Evolutionary conservation across 2,113 vertebrate species (phyloP).

Genomic region (Carassius gibelio): DNA sequence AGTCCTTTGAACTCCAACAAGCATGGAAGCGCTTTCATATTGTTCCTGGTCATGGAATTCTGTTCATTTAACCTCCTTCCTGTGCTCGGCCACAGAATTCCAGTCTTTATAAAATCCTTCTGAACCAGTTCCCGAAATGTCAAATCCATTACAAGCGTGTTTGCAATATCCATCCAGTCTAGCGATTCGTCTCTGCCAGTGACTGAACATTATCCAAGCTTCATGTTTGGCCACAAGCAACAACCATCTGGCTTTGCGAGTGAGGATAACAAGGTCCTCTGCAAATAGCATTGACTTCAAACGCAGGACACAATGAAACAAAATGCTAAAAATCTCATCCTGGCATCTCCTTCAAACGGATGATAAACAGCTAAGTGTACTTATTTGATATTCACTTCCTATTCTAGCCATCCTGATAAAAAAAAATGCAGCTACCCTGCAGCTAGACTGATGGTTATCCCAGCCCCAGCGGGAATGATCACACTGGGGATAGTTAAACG

Average conservation of each 20-base stretch:
- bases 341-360: slow-evolving; percentile 67
- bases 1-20: slow-evolving; percentile 36
- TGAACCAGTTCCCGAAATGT: slow-evolving; percentile 69
- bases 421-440: slow-evolving; percentile 20
- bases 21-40: slow-evolving; percentile 63
- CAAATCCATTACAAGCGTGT: slow-evolving; percentile 76
- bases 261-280: slow-evolving; percentile 74
- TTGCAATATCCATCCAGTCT: slow-evolving; percentile 76
- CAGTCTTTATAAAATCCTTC: slow-evolving; percentile 41
- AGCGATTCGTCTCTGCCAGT: slow-evolving; percentile 70
- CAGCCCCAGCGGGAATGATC: slow-evolving; percentile 20
- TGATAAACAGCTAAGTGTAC: not conserved
- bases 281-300: slow-evolving; percentile 74
- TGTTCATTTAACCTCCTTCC: slow-evolving; percentile 64
- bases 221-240: slow-evolving; percentile 76
- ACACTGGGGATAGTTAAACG: slow-evolving; percentile 44
- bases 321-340: slow-evolving; percentile 52
- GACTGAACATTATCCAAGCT: slow-evolving; percentile 75
- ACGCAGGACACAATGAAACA: slow-evolving; percentile 68
- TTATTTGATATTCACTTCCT: slow-evolving; percentile 20
- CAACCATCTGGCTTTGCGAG: slow-evolving; percentile 77
- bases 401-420: slow-evolving; percentile 7
- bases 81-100: slow-evolving; percentile 22
- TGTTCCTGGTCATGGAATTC: slow-evolving; percentile 62
- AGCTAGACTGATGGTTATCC: slow-evolving; percentile 40